Conservation (phyloP, 92 coral and sea anemone genomes). For the Siderastrea radians region DNA sequence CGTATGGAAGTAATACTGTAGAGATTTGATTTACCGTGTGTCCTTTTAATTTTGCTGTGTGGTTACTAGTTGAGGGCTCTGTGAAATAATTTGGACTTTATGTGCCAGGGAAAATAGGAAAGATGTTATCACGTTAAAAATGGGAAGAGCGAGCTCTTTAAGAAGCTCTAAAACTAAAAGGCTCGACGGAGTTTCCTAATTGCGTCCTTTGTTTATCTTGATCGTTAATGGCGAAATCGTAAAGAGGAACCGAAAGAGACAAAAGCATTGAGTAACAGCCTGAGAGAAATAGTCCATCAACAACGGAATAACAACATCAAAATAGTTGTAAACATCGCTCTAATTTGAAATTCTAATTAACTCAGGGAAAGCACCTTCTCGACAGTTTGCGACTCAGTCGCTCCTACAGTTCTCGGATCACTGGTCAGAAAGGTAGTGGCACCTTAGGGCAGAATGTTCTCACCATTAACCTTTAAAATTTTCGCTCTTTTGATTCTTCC, state of each 20-base stretch:
- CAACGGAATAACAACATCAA: slow-evolving; percentile 13
- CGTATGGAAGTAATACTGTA: not conserved
- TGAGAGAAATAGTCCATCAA: slow-evolving; percentile 37
- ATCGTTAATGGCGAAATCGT: slow-evolving; percentile 30
- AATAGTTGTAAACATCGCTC: not conserved
- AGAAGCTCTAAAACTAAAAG: not conserved
- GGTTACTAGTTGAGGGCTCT: not conserved
- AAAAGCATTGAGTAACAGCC: slow-evolving; percentile 23
- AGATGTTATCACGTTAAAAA: slow-evolving; percentile 8
- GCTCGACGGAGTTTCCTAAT: slow-evolving; percentile 13
- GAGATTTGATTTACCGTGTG: not conserved
- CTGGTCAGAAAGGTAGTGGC: not conserved
- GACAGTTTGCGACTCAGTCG: not conserved
- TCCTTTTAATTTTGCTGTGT: not conserved
- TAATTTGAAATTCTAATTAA: slow-evolving; percentile 51
- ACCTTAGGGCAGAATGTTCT: slow-evolving; percentile 13
- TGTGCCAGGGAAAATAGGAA: not conserved
- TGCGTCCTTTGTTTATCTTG: slow-evolving; percentile 15
- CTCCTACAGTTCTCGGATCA: slow-evolving; percentile 2
- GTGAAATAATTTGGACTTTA: no score
- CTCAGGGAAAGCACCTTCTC: slow-evolving; percentile 8
- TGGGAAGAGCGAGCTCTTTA: not conserved
- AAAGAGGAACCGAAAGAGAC: slow-evolving; percentile 51
- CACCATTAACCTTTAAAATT: not conserved
- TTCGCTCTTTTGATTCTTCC: slow-evolving; percentile 20